phyloP scores from a whole-genome alignment of 2,113 vertebrate species.

The Mionectes macconnelli region DNA sequence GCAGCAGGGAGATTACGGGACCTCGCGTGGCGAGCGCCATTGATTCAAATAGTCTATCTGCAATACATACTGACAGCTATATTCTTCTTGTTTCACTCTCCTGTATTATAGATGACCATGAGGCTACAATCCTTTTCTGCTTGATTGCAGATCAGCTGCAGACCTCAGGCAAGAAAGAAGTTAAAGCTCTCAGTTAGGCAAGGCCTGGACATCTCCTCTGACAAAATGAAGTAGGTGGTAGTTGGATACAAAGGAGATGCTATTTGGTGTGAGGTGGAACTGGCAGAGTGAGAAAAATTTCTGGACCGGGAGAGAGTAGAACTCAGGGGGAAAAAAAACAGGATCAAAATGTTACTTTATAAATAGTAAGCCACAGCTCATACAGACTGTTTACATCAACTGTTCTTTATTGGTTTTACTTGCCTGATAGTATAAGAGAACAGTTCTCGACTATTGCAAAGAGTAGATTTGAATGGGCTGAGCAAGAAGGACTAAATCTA shows the following conservation, averaged over 20 bases:
- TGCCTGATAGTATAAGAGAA: not conserved
- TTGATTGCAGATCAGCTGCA: conserved; percentile 14
- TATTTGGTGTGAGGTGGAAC: not conserved
- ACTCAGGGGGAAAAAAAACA: fast-evolving
- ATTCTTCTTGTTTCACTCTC: not conserved
- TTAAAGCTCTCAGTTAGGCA: not conserved
- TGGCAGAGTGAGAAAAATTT: not conserved
- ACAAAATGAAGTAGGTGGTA: not conserved
- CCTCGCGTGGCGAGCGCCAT: not conserved
- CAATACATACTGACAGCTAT: not conserved
- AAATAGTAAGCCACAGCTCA: not conserved
- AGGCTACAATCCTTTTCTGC: not conserved
- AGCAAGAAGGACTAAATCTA: not conserved
- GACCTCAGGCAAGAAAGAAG: not conserved
- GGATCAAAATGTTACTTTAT: not conserved
- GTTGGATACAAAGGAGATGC: not conserved
- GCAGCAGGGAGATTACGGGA: not conserved
- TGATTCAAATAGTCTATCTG: not conserved
- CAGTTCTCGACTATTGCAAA: not conserved
- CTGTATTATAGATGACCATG: conserved; percentile 4
- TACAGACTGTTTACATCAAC: not conserved
- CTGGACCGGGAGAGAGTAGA: not conserved
- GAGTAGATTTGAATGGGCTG: not conserved
- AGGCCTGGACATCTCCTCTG: not conserved
- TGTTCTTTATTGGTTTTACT: not conserved